Evolutionary conservation across 2,113 vertebrate genomes (phyloP).

Genomic region (Hemichromis elongatus): DNA sequence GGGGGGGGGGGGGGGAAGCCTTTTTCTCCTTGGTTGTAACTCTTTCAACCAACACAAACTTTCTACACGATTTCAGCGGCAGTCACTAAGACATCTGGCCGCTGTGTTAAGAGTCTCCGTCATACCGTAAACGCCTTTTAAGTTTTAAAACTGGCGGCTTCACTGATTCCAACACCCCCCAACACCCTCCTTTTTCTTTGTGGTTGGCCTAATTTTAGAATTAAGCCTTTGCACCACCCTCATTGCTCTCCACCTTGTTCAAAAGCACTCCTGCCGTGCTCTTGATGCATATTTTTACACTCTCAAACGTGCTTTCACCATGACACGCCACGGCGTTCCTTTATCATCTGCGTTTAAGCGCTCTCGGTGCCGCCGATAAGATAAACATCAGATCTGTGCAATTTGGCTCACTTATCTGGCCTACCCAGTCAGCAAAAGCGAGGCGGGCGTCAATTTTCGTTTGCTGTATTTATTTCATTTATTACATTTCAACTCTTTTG

Average conservation of each 20-base stretch:
- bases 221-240: constrained; percentile 60
- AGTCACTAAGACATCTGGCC: neutral
- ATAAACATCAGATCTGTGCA: constrained; percentile 77
- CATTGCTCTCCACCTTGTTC: constrained; percentile 60
- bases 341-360: constrained; percentile 65
- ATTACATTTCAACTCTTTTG: constrained; percentile 47
- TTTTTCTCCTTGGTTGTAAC: neutral
- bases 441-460: constrained; percentile 73
- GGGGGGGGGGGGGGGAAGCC: too few relatives aligned
- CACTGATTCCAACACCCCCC: neutral
- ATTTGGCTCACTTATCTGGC: constrained; percentile 78
- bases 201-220: constrained; percentile 62
- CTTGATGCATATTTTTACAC: constrained; percentile 52
- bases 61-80: neutral
- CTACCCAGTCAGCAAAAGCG: constrained; percentile 73
- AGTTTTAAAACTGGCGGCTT: constrained; percentile 11
- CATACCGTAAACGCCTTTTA: neutral
- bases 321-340: constrained; percentile 38
- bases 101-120: neutral
- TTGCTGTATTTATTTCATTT: constrained; percentile 66
- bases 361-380: constrained; percentile 72
- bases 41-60: neutral
- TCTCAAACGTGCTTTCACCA: constrained; percentile 41
- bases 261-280: constrained; percentile 39
- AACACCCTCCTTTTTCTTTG: constrained; percentile 13